Evolutionary conservation across 2,888 invertebrate species (phyloP).

Genomic region (Trichopria drosophilae): DNA sequence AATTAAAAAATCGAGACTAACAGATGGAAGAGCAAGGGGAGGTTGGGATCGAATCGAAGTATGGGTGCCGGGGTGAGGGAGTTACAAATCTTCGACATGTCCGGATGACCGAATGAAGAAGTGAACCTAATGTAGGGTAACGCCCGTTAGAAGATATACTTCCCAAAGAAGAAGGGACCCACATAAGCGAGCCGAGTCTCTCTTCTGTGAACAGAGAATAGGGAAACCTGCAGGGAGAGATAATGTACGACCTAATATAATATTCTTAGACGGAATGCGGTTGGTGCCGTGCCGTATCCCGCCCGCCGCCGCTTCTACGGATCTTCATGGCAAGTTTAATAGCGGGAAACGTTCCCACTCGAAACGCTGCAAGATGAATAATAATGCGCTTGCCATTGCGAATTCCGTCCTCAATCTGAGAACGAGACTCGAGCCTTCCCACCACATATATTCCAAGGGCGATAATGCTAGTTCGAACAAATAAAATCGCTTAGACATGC

Average conservation of each 20-base stretch:
- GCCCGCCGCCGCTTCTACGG: conserved; percentile 16
- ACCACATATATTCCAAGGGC: no score
- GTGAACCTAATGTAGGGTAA: conserved; percentile 26
- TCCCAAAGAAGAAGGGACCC: no score
- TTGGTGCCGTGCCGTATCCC: conserved; percentile 24
- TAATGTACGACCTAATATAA: conserved; percentile 51
- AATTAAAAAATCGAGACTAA: no score
- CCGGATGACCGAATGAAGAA: conserved; percentile 31
- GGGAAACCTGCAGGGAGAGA: conserved; percentile 27
- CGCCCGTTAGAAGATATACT: no score
- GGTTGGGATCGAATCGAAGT: no score
- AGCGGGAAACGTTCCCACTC: conserved; percentile 44
- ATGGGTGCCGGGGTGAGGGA: neutral
- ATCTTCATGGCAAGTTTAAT: conserved; percentile 41
- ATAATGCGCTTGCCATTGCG: conserved; percentile 46
- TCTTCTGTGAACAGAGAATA: no score
- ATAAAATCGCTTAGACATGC: no score
- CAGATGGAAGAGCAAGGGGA: no score
- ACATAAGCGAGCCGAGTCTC: no score
- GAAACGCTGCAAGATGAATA: conserved; percentile 46
- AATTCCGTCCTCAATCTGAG: conserved; percentile 37
- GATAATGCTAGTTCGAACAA: no score
- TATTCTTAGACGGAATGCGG: conserved; percentile 49
- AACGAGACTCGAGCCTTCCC: no score
- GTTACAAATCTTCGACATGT: conserved; percentile 35